Percentiles rank a stretch among this genome's conserved stretches.
Evolutionary conservation across 2,113 vertebrate species (phyloP).

Genomic region (Artemisiospiza belli): DNA sequence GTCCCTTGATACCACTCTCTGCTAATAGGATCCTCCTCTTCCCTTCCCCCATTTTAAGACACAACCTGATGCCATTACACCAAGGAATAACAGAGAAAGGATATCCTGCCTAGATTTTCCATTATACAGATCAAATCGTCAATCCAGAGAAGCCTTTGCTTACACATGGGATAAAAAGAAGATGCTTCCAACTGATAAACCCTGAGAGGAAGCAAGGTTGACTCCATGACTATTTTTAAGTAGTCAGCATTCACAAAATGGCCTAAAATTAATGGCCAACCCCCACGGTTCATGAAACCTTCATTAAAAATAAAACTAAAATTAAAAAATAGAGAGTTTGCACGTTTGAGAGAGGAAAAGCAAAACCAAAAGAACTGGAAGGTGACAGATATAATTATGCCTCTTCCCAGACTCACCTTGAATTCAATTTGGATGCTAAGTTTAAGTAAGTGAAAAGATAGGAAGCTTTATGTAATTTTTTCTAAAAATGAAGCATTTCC

Average conservation of each 20-base stretch:
- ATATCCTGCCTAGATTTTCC: slow-evolving; percentile 68
- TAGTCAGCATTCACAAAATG: slow-evolving; percentile 28
- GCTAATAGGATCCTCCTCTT: slow-evolving; percentile 28
- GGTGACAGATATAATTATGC: neutral
- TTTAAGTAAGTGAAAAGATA: neutral
- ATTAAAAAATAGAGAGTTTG: neutral
- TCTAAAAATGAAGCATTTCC: neutral
- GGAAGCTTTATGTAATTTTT: neutral
- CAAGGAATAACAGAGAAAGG: slow-evolving; percentile 67
- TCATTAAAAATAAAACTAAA: neutral
- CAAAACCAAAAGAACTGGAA: neutral
- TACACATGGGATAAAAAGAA: slow-evolving; percentile 21
- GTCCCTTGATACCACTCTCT: slow-evolving; percentile 24
- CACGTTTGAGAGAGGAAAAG: neutral
- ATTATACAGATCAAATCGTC: slow-evolving; percentile 41
- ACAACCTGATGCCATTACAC: slow-evolving; percentile 42
- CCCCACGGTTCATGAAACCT: neutral
- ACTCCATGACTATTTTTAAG: slow-evolving; percentile 56
- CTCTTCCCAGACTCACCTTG: neutral
- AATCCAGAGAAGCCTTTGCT: slow-evolving; percentile 22
- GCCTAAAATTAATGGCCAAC: slow-evolving; percentile 36
- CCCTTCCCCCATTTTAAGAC: slow-evolving; percentile 28
- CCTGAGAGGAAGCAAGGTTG: slow-evolving; percentile 50
- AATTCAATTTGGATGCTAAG: neutral
- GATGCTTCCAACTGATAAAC: slow-evolving; percentile 52